Evolutionary conservation across 2,113 vertebrate species (phyloP).

Genomic region (Actenoides hombroni): DNA sequence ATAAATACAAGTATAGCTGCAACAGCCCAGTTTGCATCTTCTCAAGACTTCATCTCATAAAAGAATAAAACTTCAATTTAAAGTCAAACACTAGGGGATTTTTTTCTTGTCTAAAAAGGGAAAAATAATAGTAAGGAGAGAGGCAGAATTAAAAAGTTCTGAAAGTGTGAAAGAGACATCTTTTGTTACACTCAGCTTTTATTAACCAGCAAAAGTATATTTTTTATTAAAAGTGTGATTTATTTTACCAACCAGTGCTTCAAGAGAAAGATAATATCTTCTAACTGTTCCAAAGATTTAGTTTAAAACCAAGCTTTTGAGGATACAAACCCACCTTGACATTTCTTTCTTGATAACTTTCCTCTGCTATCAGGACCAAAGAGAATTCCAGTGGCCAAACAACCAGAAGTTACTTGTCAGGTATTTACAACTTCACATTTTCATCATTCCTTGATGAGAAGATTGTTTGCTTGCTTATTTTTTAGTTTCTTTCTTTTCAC

Average conservation of each 20-base stretch:
- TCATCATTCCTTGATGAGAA: conserved; percentile 31
- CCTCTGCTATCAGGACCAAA: neutral
- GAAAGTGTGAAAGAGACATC: neutral
- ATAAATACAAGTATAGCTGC: neutral
- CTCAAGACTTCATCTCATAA: conserved; percentile 9
- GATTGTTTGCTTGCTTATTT: conserved; percentile 5
- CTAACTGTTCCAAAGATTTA: neutral
- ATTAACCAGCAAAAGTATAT: neutral
- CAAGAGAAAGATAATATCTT: neutral
- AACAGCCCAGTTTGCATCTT: neutral
- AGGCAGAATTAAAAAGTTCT: neutral
- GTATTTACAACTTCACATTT: conserved; percentile 57
- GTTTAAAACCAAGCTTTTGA: neutral
- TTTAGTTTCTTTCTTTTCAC: neutral
- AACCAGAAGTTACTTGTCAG: conserved; percentile 2
- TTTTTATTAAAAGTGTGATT: neutral
- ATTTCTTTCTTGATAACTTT: neutral
- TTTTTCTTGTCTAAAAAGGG: neutral
- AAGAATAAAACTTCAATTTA: neutral
- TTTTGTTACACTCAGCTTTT: neutral
- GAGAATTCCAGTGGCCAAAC: neutral
- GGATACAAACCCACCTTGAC: neutral
- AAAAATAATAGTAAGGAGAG: neutral
- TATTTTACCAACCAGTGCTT: neutral
- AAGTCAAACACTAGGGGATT: neutral